Conservation (phyloP, 2,888 invertebrate genomes). For the Stictocephala bisonia region DNA sequence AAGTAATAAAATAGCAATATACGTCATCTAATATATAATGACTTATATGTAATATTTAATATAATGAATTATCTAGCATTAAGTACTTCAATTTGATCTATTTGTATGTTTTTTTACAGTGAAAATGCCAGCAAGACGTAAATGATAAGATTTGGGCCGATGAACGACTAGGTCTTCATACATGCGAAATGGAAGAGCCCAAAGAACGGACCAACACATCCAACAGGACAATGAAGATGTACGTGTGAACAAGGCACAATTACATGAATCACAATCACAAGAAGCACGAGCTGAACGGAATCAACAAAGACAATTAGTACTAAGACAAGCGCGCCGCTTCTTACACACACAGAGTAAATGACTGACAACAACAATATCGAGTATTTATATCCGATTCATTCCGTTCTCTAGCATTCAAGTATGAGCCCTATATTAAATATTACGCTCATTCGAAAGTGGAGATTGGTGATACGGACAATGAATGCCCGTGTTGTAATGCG, state of each 20-base stretch:
- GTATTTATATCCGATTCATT: constrained; percentile 56
- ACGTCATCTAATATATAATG: too few relatives aligned
- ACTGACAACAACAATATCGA: constrained; percentile 55
- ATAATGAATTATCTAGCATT: neutral
- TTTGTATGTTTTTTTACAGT: neutral
- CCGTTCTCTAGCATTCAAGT: constrained; percentile 57
- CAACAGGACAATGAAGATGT: neutral
- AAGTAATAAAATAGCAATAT: too few relatives aligned
- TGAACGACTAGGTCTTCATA: neutral
- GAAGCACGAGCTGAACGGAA: constrained; percentile 18
- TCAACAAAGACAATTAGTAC: neutral
- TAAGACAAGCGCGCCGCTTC: constrained; percentile 41
- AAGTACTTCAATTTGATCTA: neutral
- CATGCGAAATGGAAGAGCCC: neutral
- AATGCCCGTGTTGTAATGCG: too few relatives aligned
- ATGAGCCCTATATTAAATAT: constrained; percentile 59
- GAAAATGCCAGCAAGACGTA: constrained; percentile 7
- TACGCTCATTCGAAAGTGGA: constrained; percentile 57
- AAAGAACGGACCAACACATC: neutral
- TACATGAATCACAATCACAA: neutral
- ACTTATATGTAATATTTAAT: neutral
- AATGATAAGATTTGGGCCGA: neutral
- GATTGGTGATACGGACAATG: too few relatives aligned
- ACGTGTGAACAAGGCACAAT: neutral
- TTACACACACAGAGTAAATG: constrained; percentile 56